Evolutionary conservation across 1,140 invertebrate genomes (phyloP).

Genomic region (Uloborus diversus): DNA sequence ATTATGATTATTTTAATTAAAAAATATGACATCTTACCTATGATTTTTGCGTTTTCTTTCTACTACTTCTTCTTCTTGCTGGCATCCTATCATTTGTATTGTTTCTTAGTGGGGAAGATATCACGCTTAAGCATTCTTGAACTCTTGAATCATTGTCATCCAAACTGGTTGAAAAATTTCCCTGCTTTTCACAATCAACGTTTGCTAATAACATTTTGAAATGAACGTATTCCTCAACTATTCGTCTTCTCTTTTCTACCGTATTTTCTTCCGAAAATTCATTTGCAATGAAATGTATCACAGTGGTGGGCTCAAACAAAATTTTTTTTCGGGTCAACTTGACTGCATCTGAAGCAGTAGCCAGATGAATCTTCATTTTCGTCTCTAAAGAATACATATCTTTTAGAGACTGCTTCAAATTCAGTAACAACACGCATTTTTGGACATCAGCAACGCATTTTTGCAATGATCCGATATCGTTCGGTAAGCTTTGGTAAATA

Average conservation of each 20-base stretch:
- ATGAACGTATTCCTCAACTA: constrained; percentile 86
- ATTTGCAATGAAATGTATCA: constrained; percentile 71
- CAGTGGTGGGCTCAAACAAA: constrained; percentile 87
- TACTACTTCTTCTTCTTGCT: too few species aligned
- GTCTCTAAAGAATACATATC: constrained; percentile 94
- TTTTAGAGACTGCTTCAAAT: constrained; percentile 93
- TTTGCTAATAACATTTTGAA: constrained; percentile 92
- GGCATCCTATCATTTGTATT: too few species aligned
- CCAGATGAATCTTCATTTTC: constrained; percentile 93
- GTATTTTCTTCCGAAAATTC: neutral
- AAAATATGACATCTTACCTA: too few species aligned
- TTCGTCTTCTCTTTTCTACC: constrained; percentile 50
- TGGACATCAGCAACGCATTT: constrained; percentile 89
- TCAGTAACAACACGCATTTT: constrained; percentile 91
- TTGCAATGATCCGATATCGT: constrained; percentile 77
- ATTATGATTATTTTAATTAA: too few species aligned
- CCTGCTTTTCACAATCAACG: constrained; percentile 87
- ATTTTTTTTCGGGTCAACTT: constrained; percentile 95
- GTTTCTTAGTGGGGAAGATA: too few species aligned
- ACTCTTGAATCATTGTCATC: too few species aligned
- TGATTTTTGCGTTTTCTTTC: too few species aligned
- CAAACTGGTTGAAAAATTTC: too few species aligned
- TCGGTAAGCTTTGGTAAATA: constrained; percentile 80
- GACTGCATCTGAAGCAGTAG: constrained; percentile 92
- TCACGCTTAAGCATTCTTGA: too few species aligned